Conservation (phyloP, 2,113 vertebrate species). For the Vulpes lagopus region DNA sequence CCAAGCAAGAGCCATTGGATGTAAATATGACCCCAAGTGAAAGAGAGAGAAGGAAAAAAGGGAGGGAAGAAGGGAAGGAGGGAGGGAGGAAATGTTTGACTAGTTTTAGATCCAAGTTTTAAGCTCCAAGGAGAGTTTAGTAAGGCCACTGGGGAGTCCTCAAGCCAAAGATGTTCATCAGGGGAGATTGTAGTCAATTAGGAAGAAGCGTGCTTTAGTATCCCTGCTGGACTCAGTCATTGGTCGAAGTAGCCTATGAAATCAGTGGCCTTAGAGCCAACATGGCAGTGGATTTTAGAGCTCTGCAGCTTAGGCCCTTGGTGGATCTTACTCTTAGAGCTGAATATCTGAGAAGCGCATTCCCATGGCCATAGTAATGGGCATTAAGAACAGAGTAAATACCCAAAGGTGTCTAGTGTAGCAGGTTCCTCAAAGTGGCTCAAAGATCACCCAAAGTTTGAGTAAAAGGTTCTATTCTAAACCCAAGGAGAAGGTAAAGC, state of each 20-base stretch:
- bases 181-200: neutral
- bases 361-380: neutral
- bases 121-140: conserved; percentile 16
- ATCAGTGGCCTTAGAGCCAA: neutral
- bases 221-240: neutral
- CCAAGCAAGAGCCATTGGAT: neutral
- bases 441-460: neutral
- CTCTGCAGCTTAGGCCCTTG: neutral
- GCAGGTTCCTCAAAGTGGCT: neutral
- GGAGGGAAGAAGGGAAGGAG: rapidly evolving
- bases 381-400: neutral
- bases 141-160: neutral
- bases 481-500: conserved; percentile 34
- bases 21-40: neutral
- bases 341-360: neutral
- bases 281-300: neutral
- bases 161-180: neutral
- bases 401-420: neutral
- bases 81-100: neutral
- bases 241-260: neutral
- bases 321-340: neutral
- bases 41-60: neutral
- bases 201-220: neutral
- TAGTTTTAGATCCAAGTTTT: conserved; percentile 20
- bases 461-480: conserved; percentile 14